phyloP scores from a whole-genome alignment of 2,797 vertebrate genomes.

The Cheirogaleus major region DNA sequence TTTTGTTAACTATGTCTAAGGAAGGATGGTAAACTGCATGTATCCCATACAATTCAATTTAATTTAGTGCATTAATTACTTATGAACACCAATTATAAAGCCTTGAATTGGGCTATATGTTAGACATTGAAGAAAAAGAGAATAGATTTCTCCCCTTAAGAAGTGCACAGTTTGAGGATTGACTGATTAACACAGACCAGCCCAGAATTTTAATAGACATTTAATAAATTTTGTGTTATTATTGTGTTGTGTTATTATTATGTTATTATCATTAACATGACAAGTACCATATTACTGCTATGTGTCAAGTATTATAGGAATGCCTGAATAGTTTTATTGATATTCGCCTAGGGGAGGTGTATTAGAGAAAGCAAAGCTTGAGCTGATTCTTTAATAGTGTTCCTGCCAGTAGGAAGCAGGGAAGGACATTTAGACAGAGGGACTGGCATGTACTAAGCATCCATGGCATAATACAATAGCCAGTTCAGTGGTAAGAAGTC shows the following conservation, averaged over 20 bases:
- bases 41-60: neutral
- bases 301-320: neutral
- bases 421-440: neutral
- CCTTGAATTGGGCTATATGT: neutral
- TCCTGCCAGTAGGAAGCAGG: neutral
- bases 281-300: neutral
- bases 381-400: neutral
- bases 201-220: neutral
- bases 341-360: neutral
- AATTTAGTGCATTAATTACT: conserved; percentile 10
- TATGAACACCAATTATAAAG: neutral
- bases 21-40: neutral
- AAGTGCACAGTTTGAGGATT: neutral
- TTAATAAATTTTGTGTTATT: neutral
- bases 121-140: neutral
- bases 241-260: neutral
- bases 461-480: neutral
- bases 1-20: neutral
- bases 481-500: neutral
- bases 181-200: neutral
- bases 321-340: neutral
- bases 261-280: neutral
- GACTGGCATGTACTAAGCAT: neutral
- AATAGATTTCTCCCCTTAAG: neutral
- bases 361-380: neutral